phyloP scores from a whole-genome alignment of 2,797 vertebrate genomes.

The Sebastiscus tertius region DNA sequence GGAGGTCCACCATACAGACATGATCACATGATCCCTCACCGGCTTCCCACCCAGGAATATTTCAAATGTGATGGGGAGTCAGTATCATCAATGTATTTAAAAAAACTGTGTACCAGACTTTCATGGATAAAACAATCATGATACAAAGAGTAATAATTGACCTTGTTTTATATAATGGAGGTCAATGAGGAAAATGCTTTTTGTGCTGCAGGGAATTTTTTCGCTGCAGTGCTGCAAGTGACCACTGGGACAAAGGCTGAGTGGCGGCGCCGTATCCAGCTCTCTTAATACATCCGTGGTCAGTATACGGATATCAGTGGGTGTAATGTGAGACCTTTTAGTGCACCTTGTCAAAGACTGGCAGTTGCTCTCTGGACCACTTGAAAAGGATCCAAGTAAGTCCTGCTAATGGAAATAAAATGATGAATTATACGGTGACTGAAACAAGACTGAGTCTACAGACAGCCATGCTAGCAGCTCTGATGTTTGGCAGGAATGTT shows the following conservation, averaged over 20 bases:
- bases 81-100: background rate
- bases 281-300: too few relatives aligned
- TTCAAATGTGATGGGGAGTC: background rate
- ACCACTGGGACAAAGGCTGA: too few relatives aligned
- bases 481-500: background rate
- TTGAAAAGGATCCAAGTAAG: conserved; percentile 21
- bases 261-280: too few relatives aligned
- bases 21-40: background rate
- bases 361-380: background rate
- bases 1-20: background rate
- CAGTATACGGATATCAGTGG: background rate
- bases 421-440: too few relatives aligned
- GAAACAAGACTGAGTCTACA: background rate
- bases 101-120: background rate
- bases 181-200: too few relatives aligned
- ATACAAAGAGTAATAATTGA: background rate
- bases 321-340: conserved; percentile 27
- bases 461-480: background rate
- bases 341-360: conserved; percentile 22
- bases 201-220: too few relatives aligned
- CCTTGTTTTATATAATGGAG: background rate
- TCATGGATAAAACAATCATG: background rate
- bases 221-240: too few relatives aligned
- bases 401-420: conserved; percentile 30
- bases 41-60: background rate